phyloP scores from a whole-genome alignment of 2,113 vertebrate species.

The Chaetura pelagica region DNA sequence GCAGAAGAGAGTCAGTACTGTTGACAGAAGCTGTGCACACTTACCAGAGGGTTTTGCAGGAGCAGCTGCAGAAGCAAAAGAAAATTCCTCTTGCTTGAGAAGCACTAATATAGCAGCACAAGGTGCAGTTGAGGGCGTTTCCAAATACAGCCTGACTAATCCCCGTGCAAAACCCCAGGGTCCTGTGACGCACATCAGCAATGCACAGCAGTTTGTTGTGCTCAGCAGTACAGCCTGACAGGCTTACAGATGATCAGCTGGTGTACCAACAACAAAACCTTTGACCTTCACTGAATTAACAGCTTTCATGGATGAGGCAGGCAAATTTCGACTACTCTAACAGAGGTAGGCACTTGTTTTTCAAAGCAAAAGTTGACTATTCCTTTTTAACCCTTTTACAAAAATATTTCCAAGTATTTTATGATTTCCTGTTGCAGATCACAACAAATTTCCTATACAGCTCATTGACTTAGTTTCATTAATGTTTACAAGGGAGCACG shows the following conservation, averaged over 20 bases:
- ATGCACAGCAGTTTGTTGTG: constrained; percentile 38
- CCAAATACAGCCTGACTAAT: constrained; percentile 77
- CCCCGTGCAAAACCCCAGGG: constrained; percentile 67
- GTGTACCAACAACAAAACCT: constrained; percentile 6
- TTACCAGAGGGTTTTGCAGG: constrained; percentile 75
- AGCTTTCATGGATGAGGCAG: background rate
- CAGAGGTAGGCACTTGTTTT: background rate
- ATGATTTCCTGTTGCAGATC: background rate
- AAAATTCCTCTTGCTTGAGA: constrained; percentile 84
- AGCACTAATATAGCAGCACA: constrained; percentile 85
- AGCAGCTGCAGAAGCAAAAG: constrained; percentile 76
- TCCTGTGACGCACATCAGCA: constrained; percentile 64
- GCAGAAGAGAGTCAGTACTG: background rate
- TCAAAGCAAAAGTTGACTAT: background rate
- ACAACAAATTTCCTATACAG: background rate
- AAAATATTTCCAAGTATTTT: background rate
- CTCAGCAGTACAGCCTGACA: constrained; percentile 30
- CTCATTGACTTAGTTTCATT: background rate
- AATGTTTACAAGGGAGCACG: background rate
- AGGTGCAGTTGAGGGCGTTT: constrained; percentile 76
- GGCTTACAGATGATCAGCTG: constrained; percentile 40
- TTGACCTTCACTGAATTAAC: constrained; percentile 9
- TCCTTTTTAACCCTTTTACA: background rate
- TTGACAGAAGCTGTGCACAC: constrained; percentile 38
- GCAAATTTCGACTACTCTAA: background rate